Evolutionary conservation across 2,888 invertebrate genomes (phyloP).

Genomic region (Scelioninae gen. 2): DNA sequence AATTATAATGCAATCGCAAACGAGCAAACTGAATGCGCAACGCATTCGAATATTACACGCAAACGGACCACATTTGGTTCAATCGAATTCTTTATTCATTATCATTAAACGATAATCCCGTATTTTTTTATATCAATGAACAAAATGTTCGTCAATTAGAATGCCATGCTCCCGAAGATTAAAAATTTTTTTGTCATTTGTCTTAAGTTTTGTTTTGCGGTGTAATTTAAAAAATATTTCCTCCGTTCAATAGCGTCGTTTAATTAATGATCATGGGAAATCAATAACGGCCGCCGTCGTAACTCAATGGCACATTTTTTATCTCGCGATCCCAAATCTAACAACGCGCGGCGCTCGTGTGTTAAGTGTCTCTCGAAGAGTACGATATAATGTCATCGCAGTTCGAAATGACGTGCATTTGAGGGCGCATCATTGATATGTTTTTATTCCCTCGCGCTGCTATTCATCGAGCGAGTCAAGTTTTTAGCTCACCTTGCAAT

Average conservation of each 20-base stretch:
- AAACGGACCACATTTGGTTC: too few species aligned
- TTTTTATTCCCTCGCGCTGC: conserved; percentile 17
- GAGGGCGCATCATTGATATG: conserved; percentile 18
- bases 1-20: too few species aligned
- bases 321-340: conserved; percentile 9
- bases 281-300: conserved; percentile 1
- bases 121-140: too few species aligned
- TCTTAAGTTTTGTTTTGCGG: conserved; percentile 6
- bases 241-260: conserved; percentile 9
- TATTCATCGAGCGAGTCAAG: conserved; percentile 9
- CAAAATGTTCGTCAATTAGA: too few species aligned
- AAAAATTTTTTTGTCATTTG: conserved; percentile 7
- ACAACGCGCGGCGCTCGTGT: conserved; percentile 8
- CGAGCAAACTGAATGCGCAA: too few species aligned
- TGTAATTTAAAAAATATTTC: conserved; percentile 16
- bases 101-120: too few species aligned
- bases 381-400: conserved; percentile 16
- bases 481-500: conserved; percentile 21
- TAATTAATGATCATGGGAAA: conserved; percentile 11
- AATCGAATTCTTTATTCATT: too few species aligned
- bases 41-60: too few species aligned
- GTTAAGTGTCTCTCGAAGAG: conserved; percentile 14
- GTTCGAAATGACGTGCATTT: conserved; percentile 22
- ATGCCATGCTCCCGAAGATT: too few species aligned
- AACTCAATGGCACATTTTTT: conserved; percentile 17